Evolutionary conservation across 2,888 invertebrate species (phyloP).

Genomic region (Cryptophagus acutangulus): DNA sequence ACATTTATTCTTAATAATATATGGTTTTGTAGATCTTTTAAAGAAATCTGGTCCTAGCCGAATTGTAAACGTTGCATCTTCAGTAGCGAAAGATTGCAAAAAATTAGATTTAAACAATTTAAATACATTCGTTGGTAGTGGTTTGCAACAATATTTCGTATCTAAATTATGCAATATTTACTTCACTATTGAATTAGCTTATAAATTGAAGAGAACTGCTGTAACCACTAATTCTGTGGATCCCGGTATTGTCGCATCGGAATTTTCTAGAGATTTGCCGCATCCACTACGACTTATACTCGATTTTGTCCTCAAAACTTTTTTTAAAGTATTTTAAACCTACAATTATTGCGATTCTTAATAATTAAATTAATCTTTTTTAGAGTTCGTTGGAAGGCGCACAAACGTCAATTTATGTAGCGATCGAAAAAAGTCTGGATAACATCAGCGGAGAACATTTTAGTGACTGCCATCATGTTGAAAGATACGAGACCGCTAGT

Average conservation of each 20-base stretch:
- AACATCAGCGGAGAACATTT: constrained; percentile 33
- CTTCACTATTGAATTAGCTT: constrained; percentile 30
- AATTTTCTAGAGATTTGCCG: not conserved
- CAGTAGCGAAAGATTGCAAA: constrained; percentile 20
- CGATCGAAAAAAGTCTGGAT: constrained; percentile 32
- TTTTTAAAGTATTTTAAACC: constrained; percentile 7
- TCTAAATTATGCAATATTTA: constrained; percentile 34
- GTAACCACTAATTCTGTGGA: constrained; percentile 32
- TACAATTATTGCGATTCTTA: not conserved
- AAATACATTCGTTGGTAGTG: constrained; percentile 20
- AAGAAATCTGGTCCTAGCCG: constrained; percentile 33
- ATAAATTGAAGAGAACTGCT: constrained; percentile 26
- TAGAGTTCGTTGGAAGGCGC: constrained; percentile 35
- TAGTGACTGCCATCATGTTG: constrained; percentile 28
- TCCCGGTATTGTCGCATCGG: constrained; percentile 29
- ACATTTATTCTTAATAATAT: not conserved
- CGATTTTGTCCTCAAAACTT: not conserved
- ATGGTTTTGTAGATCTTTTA: constrained; percentile 55
- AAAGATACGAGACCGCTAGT: constrained; percentile 10
- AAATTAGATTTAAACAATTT: constrained; percentile 26
- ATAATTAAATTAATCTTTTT: constrained; percentile 13
- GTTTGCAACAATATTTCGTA: no score
- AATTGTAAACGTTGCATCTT: constrained; percentile 35
- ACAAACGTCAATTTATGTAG: constrained; percentile 35
- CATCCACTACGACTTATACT: no score